phyloP scores from a whole-genome alignment of 2,797 vertebrate species.

The Trachops cirrhosus region DNA sequence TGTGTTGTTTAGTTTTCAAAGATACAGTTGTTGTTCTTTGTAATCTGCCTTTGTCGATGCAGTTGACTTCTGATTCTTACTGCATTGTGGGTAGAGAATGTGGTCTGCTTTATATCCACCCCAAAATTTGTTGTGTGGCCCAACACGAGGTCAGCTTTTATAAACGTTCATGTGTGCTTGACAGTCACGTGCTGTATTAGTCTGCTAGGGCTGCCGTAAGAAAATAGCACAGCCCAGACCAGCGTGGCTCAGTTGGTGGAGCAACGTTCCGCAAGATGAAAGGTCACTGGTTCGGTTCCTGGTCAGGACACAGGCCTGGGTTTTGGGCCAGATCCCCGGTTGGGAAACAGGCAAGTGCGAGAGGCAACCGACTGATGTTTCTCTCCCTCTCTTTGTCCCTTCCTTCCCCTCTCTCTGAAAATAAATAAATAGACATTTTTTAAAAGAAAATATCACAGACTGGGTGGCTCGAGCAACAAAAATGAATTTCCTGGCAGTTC shows the following conservation, averaged over 20 bases:
- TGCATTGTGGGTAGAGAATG: background rate
- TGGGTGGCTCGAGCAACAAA: background rate
- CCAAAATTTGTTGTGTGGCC: background rate
- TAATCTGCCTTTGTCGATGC: background rate
- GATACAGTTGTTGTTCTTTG: background rate
- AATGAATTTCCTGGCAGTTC: background rate
- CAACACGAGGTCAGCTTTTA: background rate
- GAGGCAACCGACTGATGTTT: background rate
- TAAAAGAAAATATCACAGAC: too few species aligned
- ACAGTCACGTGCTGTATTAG: background rate
- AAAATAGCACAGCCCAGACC: background rate
- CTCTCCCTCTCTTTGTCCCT: background rate
- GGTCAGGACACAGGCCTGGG: background rate
- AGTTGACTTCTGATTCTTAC: background rate
- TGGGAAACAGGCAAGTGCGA: background rate
- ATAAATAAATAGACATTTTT: background rate
- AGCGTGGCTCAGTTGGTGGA: background rate
- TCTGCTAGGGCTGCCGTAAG: background rate
- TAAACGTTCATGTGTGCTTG: background rate
- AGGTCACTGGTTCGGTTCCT: background rate
- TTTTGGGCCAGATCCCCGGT: background rate
- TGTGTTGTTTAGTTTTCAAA: background rate
- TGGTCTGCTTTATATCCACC: background rate
- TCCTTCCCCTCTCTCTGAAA: background rate
- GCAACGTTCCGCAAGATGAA: background rate